Base-by-base conservation (phyloP, 2,888 invertebrate genomes). In the Drosophila atripex region DNA sequence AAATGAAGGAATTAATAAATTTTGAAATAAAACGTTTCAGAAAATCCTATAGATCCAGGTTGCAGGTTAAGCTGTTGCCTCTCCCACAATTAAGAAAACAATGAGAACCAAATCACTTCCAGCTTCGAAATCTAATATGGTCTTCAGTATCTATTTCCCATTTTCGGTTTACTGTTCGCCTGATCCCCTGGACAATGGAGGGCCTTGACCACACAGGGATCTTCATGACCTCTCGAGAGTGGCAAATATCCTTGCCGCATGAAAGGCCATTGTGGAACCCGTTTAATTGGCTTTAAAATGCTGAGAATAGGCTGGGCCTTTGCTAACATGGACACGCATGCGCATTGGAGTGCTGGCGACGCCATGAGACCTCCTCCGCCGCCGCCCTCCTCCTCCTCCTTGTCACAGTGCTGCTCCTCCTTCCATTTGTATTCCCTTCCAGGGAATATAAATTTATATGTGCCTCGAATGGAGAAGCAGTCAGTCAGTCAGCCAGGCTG, bases 221-320 rank as follows among this genome's bases (percentile, higher is more conserved):
- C 11, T 9, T 12, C n/a, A 0, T n/a, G 8, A 30, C 12, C 28
- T 39, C 25, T 32, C 25, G 28, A 30, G 30, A 35, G 38, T 14
- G 16, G 47, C 14, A 18, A 30, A 25, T 52, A 53, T 18, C 25
- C 52, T 32, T 7, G 25, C 28, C n/a, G 5, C 14, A 23, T 14
- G 54, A 65, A 41, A 32, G 32, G 72, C 43, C 41, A 59, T 70
- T 64, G 61, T 50, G 41, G 56, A 66, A 71, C 66, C 75, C 75
- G 73, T 76, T 85, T 85, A 83, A 82, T 82, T 82, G 80, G 80
- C 86, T 71, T 73, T 70, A 59, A 73, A 72, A 76, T 68, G 59
- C 59, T 58, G 49, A 55, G 65, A 71, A 61, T 70, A 70, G 70
- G 50, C 32, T 70, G 69, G 70, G 61, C 53, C 69, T 70, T 49